Base-by-base conservation (phyloP, 2,888 invertebrate genomes). In the Cephus spinipes region DNA sequence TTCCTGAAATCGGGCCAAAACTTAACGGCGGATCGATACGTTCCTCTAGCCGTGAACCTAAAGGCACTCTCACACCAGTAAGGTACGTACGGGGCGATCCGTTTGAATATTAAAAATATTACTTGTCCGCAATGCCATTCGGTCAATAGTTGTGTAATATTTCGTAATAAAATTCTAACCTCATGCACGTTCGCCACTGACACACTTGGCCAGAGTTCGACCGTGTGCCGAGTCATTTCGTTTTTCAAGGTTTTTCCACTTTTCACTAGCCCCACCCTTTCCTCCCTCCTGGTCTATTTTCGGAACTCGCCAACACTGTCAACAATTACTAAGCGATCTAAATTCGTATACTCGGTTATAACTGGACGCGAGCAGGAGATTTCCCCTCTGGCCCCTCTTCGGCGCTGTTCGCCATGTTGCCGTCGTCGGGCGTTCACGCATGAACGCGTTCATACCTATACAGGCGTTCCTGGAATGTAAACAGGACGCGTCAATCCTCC, bases 401-500 rank as follows among this genome's bases (percentile, higher is more conserved):
- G 1, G 11, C 15, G 1, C 36, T 15, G 15, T 36, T 15, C 40
- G 40, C 40, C 40, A 40, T 15, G 6, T 40, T 40, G 40, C 40
- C 40, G 15, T 40, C 40, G 15, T 6, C 71, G 23, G 6, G 12
- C 71, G n/a, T 71, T 12, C 31, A 31, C 31, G 6, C 23, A 2
- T 33, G 12, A 9, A 6, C 31, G 69, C 31, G n/a, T 69, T 9
- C 12, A 15, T 15, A 15, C 69, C 31, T 23, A 35, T 30, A 69
- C 30, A 4, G 3, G 71, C 71, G 9, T 33, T 31, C 31, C 31
- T 6, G 71, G 6, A 71, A 71, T 3, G 71, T 71, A 71, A 71
- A 71, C 71, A 71, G 71, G 55, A 55, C 55, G 23, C 55, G 55
- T 55, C 55, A 88, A 83, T 85, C 86, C 85, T 86, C 88, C 87